Evolutionary conservation across 2,797 vertebrate genomes (phyloP), one percentile per base, ranked within the genome.

Genomic region (Sebastes minor): DNA sequence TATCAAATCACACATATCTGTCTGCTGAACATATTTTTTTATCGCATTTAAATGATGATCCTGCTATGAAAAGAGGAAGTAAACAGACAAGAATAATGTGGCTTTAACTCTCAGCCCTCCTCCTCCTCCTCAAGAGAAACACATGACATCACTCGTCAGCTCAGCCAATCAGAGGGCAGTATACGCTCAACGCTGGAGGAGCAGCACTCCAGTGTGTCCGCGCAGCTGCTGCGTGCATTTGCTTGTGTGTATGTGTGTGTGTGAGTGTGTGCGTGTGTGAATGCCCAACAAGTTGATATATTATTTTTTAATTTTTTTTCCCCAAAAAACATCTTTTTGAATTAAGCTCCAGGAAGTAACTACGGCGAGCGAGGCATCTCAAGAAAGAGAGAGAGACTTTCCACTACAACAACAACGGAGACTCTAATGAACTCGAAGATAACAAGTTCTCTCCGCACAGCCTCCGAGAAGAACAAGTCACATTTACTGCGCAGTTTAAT

Each of bases 121-220:
- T 49, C 88, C 63, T 46, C 63, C 63, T 46, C 35, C 35, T 46
- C 13, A 5, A 60, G 80, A 74, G 28, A 80, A 71, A 62, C 67
- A 38, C 11, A 59, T 92, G 86, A 95, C 94, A 67, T 95, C 94
- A 94, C 76, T 0, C 2, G 0, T 2, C 4, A 0, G 8, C 22
- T 30, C 59, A 88, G 89, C 96, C 95, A 96, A 96, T 96, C 86
- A 80, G 65, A n/a, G 76, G 6, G 18, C 69, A 6, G 76, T 62
- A 91, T 14, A 42, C 38, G 74, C 84, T 68, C 77, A 4, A 80
- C 38, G 88, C 87, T 64, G 77, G 82, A 88, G 88, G 78, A 90
- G 79, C 78, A 88, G 79, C 78, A 46, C 78, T 89, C 69, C 18
- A 42, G 90, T 65, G 84, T 81, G 86, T 84, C 75, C 59, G 83